Evolutionary conservation across 2,113 vertebrate genomes (phyloP).

Genomic region (Loxodonta africana): DNA sequence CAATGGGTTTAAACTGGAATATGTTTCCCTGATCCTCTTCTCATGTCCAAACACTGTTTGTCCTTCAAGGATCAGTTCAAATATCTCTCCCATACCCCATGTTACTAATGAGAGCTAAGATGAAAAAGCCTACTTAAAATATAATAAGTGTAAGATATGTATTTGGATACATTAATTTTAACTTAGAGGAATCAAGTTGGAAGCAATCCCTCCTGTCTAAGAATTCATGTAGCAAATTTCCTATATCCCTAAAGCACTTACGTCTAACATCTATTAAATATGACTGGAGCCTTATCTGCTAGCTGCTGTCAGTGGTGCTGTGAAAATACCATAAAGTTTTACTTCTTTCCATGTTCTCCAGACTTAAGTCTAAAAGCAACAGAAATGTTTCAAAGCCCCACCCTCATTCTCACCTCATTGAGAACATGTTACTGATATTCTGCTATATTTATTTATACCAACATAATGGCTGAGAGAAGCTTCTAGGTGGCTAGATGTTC

Average conservation of each 20-base stretch:
- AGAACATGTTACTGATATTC: neutral
- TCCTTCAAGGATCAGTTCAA: conserved; percentile 35
- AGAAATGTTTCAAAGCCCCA: conserved; percentile 15
- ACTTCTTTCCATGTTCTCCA: conserved; percentile 48
- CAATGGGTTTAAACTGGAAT: neutral
- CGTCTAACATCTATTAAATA: conserved; percentile 62
- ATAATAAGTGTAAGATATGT: conserved; percentile 20
- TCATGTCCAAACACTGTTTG: neutral
- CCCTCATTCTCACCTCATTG: conserved; percentile 28
- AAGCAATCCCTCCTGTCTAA: conserved; percentile 37
- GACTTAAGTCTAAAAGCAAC: conserved; percentile 51
- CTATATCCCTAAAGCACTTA: neutral
- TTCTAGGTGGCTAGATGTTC: neutral
- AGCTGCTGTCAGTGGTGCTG: neutral
- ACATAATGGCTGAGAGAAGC: conserved; percentile 21
- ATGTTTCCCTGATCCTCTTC: neutral
- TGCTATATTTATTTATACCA: conserved; percentile 13
- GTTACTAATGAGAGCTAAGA: conserved; percentile 45
- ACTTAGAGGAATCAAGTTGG: neutral
- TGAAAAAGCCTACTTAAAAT: conserved; percentile 56
- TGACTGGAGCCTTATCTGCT: neutral
- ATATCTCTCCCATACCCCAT: neutral
- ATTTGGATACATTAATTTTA: conserved; percentile 43
- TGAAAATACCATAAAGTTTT: conserved; percentile 49
- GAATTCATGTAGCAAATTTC: conserved; percentile 49